Evolutionary conservation across 2,113 vertebrate species (phyloP).

Genomic region (Saimiri boliviensis): DNA sequence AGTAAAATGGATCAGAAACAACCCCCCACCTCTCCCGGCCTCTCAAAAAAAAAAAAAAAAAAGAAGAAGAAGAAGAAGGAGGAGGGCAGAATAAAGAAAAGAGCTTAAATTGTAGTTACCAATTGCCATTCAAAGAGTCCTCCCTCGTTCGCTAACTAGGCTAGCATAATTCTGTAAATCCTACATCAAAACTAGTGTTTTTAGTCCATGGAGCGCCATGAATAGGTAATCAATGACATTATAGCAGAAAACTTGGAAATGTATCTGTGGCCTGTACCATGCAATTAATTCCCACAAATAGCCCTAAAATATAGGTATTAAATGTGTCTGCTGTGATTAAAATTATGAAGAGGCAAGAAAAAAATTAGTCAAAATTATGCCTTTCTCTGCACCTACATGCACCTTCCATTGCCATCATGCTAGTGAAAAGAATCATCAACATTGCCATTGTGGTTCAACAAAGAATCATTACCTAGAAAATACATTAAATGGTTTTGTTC

Average conservation of each 20-base stretch:
- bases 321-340: not conserved
- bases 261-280: not conserved
- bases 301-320: not conserved
- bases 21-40: accelerated
- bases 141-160: not conserved
- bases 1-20: not conserved
- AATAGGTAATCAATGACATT: slow-evolving; percentile 19
- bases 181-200: not conserved
- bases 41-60: not conserved
- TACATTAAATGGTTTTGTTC: slow-evolving; percentile 54
- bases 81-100: not conserved
- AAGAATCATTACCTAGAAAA: slow-evolving; percentile 60
- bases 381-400: not conserved
- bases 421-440: slow-evolving; percentile 50
- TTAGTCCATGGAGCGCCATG: not conserved
- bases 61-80: not conserved
- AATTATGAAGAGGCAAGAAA: slow-evolving; percentile 9
- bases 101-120: not conserved
- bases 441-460: slow-evolving; percentile 19
- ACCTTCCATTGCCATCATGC: not conserved
- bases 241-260: not conserved
- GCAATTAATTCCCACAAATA: slow-evolving; percentile 8
- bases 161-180: not conserved
- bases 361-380: slow-evolving; percentile 43
- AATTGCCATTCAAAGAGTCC: not conserved